phyloP scores from a whole-genome alignment of 2,888 invertebrate genomes.

The Papilio gigon region DNA sequence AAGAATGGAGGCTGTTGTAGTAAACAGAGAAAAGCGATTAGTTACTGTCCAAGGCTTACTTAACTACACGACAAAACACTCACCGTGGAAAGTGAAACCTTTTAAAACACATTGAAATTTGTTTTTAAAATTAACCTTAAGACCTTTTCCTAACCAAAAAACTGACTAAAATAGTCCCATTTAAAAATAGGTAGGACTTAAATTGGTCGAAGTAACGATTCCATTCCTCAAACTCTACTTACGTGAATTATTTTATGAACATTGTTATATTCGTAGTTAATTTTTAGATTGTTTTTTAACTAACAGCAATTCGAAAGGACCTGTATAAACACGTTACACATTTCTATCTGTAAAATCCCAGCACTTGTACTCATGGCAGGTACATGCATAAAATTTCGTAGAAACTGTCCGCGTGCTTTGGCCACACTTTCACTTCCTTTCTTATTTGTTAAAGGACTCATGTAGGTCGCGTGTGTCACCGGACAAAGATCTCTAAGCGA shows the following conservation, averaged over 20 bases:
- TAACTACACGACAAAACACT: conserved; percentile 15
- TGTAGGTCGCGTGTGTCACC: conserved; percentile 45
- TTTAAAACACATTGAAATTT: background rate
- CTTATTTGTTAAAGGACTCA: conserved; percentile 28
- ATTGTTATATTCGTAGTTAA: background rate
- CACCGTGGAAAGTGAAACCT: conserved; percentile 26
- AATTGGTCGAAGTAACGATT: too few relatives aligned
- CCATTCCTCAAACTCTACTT: too few relatives aligned
- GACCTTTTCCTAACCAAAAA: too few relatives aligned
- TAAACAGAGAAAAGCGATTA: conserved; percentile 40
- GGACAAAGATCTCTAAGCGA: conserved; percentile 32
- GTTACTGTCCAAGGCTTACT: conserved; percentile 19
- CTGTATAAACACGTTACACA: background rate
- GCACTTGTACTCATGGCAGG: conserved; percentile 24
- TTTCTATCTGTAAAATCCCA: background rate
- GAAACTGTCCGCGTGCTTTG: conserved; percentile 26
- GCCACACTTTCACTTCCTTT: conserved; percentile 48
- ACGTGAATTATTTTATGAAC: too few relatives aligned
- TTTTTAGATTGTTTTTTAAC: background rate
- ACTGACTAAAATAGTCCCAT: too few relatives aligned
- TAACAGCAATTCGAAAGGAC: background rate
- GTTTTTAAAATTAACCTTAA: background rate
- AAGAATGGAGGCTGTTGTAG: conserved; percentile 32
- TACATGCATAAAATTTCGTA: conserved; percentile 32
- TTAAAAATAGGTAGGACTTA: too few relatives aligned